Evolutionary conservation across 2,113 vertebrate genomes (phyloP).

Genomic region (Calyptommatus sinebrachiatus): DNA sequence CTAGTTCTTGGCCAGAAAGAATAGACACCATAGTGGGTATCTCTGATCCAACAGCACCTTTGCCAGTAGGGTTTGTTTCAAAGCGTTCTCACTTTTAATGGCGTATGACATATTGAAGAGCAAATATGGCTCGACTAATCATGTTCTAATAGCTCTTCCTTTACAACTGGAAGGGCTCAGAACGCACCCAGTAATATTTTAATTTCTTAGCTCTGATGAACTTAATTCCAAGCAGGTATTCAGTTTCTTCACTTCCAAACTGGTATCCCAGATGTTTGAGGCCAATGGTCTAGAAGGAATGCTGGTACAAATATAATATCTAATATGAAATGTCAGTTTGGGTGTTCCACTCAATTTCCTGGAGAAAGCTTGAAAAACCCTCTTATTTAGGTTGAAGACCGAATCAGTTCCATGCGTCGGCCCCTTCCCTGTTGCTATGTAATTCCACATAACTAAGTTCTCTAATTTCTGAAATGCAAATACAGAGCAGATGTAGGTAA

Average conservation of each 20-base stretch:
- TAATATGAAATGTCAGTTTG: conserved; percentile 78
- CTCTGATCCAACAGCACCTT: conserved; percentile 57
- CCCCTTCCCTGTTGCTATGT: conserved; percentile 55
- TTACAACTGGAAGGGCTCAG: conserved; percentile 55
- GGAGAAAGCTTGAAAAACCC: conserved; percentile 74
- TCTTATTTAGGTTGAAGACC: conserved; percentile 67
- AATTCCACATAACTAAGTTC: conserved; percentile 67
- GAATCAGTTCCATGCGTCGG: conserved; percentile 70
- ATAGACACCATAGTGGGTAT: conserved; percentile 13
- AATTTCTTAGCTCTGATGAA: conserved; percentile 76
- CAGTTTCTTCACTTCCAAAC: conserved; percentile 67
- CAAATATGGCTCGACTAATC: conserved; percentile 71
- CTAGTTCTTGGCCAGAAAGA: conserved; percentile 29
- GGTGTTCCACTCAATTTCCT: conserved; percentile 85
- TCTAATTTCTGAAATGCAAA: conserved; percentile 78
- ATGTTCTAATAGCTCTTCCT: conserved; percentile 77
- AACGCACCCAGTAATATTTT: conserved; percentile 65
- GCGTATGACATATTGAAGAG: conserved; percentile 74
- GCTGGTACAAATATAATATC: conserved; percentile 66
- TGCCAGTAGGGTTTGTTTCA: conserved; percentile 57
- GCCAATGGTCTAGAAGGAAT: conserved; percentile 64
- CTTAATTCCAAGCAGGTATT: conserved; percentile 71
- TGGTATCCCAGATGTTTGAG: conserved; percentile 71
- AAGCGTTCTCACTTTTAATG: conserved; percentile 71
- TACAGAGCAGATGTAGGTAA: conserved; percentile 79